Conservation (phyloP, 2,888 invertebrate genomes). For the Drosophila lacicola region DNA sequence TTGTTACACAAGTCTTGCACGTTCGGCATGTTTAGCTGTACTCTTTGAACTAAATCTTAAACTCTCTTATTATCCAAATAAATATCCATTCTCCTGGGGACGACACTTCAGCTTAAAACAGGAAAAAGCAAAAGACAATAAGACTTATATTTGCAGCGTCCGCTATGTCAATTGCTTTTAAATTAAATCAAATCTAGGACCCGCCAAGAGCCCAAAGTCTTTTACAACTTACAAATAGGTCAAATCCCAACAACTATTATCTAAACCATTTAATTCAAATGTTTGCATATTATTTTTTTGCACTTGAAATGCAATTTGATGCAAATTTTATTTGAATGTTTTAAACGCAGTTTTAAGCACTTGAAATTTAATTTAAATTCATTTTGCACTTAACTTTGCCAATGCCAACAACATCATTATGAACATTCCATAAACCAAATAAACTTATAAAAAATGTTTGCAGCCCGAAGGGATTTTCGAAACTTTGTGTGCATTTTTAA, state of each 20-base stretch:
- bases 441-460: conserved; percentile 41
- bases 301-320: not conserved
- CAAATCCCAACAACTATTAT: no score
- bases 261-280: not conserved
- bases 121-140: no score
- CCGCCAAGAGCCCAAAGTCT: no score
- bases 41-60: not conserved
- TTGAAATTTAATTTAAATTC: conserved; percentile 12
- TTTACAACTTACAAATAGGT: no score
- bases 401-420: conserved; percentile 47
- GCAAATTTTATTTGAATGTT: not conserved
- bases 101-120: no score
- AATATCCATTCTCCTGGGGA: no score
- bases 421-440: conserved; percentile 51
- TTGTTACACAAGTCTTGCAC: not conserved
- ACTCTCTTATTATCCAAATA: no score
- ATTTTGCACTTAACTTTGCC: conserved; percentile 22
- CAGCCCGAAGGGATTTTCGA: conserved; percentile 44
- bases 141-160: no score
- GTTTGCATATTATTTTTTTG: not conserved
- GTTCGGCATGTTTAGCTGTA: not conserved
- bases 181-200: no score
- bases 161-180: no score
- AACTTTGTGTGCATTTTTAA: conserved; percentile 55
- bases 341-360: not conserved